Conservation (phyloP, 2,113 vertebrate genomes). For the Myodes glareolus region DNA sequence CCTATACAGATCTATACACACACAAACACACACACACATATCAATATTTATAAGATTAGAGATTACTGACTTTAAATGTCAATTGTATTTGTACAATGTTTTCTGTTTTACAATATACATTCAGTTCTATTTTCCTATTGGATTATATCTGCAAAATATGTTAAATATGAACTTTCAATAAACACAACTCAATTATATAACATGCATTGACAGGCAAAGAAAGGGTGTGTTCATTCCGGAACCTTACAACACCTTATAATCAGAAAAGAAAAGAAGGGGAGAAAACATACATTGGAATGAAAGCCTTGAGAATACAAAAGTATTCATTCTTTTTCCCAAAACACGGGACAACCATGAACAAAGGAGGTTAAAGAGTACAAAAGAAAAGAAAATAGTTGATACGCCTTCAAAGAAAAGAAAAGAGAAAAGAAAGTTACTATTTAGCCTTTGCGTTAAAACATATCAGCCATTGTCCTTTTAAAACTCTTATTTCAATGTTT, state of each 20-base stretch:
- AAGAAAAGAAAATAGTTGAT: neutral
- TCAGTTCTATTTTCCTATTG: neutral
- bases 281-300: neutral
- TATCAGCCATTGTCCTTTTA: neutral
- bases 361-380: neutral
- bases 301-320: neutral
- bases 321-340: neutral
- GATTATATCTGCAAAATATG: neutral
- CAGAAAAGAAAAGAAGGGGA: neutral
- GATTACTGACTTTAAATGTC: neutral
- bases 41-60: neutral
- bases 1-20: neutral
- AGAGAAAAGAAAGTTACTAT: neutral
- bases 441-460: neutral
- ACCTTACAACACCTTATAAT: neutral
- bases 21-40: accelerated
- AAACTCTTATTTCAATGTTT: neutral
- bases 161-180: neutral
- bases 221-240: neutral
- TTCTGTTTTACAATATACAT: neutral
- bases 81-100: neutral
- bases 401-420: neutral
- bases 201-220: neutral
- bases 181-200: neutral
- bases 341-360: neutral